Evolutionary conservation across 1,140 invertebrate species (phyloP).

Genomic region (Drosophila ananassae): DNA sequence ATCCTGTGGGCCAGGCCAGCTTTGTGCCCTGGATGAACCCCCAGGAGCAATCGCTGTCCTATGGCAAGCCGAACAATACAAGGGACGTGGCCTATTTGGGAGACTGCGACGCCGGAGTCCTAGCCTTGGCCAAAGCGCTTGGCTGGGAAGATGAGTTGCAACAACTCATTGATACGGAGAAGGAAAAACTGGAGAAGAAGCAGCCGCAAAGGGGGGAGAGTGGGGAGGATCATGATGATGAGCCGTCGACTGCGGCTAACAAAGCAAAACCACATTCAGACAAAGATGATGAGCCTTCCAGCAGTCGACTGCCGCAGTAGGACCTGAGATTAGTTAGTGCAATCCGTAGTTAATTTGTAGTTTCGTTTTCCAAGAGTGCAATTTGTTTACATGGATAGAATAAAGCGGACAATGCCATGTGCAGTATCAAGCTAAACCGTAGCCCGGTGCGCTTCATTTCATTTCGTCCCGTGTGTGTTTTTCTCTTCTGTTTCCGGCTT

Average conservation of each 20-base stretch:
- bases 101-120: constrained; percentile 94
- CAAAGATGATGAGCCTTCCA: constrained; percentile 6
- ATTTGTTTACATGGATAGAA: constrained; percentile 31
- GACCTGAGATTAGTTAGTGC: constrained; percentile 9
- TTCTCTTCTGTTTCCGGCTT: constrained; percentile 45
- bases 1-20: constrained; percentile 87
- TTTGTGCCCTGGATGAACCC: constrained; percentile 54
- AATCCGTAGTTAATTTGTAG: constrained; percentile 35
- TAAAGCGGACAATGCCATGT: constrained; percentile 26
- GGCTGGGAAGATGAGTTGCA: constrained; percentile 91
- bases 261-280: constrained; percentile 21
- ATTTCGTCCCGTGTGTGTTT: constrained; percentile 12
- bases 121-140: constrained; percentile 90
- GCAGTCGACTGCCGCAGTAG: not conserved
- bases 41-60: constrained; percentile 85
- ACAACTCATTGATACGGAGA: constrained; percentile 86
- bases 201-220: not conserved
- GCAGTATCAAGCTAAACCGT: constrained; percentile 12
- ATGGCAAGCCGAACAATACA: constrained; percentile 87
- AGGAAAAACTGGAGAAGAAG: constrained; percentile 60
- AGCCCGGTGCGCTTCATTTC: constrained; percentile 27
- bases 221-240: not conserved
- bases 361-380: constrained; percentile 24
- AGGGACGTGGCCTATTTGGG: constrained; percentile 95
- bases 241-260: constrained; percentile 1